Conservation (phyloP, 1,140 invertebrate genomes). For the Drosophila ficusphila region DNA sequence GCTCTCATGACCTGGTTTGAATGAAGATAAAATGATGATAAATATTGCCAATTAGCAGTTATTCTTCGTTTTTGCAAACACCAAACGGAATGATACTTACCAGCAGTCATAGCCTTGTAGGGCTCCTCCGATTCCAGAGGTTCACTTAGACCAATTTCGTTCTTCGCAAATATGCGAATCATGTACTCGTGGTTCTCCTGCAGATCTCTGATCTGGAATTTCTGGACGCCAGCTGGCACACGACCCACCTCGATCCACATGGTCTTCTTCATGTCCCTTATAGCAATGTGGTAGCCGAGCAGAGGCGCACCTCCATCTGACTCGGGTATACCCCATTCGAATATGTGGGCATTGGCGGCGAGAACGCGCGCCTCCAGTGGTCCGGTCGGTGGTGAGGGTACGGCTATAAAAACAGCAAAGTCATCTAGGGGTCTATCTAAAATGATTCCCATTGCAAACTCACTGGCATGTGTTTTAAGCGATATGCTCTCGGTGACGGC, state of each 20-base stretch:
- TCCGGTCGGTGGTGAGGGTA: constrained; percentile 94
- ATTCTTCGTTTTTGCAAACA: not conserved
- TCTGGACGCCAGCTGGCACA: constrained; percentile 92
- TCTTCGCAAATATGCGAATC: constrained; percentile 95
- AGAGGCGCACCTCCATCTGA: constrained; percentile 96
- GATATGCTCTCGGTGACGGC: constrained; percentile 91
- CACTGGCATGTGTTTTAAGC: constrained; percentile 97
- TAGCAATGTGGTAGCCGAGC: constrained; percentile 95
- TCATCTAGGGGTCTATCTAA: not conserved
- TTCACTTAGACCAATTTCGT: constrained; percentile 97
- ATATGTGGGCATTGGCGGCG: constrained; percentile 92
- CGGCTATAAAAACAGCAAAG: constrained; percentile 85
- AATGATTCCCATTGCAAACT: constrained; percentile 83
- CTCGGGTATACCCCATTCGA: constrained; percentile 97
- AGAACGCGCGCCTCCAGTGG: constrained; percentile 93
- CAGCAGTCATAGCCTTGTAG: constrained; percentile 92
- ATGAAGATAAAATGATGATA: constrained; percentile 8
- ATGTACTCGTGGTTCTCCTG: constrained; percentile 95
- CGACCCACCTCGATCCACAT: constrained; percentile 98
- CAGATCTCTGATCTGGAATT: constrained; percentile 93
- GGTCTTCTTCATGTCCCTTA: constrained; percentile 95
- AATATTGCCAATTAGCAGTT: constrained; percentile 3
- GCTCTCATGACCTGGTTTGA: constrained; percentile 83
- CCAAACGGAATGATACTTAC: constrained; percentile 85
- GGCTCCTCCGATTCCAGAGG: constrained; percentile 96